phyloP scores from a whole-genome alignment of 2,113 vertebrate species.

The Pao palembangensis region DNA sequence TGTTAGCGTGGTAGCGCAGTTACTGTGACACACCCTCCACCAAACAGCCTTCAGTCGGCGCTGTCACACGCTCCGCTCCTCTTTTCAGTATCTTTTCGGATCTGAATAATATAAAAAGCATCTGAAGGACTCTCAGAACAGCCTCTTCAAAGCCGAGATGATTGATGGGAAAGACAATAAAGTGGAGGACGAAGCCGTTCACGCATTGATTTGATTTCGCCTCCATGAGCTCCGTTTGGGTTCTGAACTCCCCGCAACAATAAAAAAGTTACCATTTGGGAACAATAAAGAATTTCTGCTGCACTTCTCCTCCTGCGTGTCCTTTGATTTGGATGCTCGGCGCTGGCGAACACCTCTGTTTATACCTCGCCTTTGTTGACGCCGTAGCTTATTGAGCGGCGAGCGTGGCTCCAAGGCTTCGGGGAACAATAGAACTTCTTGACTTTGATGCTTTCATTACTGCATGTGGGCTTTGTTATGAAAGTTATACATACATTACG shows the following conservation, averaged over 20 bases:
- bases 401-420: slow-evolving; percentile 55
- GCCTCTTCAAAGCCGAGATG: slow-evolving; percentile 36
- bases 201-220: slow-evolving; percentile 49
- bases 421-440: slow-evolving; percentile 57
- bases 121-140: slow-evolving; percentile 18
- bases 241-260: slow-evolving; percentile 58
- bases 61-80: slow-evolving; percentile 39
- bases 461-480: slow-evolving; percentile 56
- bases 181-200: slow-evolving; percentile 33
- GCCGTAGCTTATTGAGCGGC: slow-evolving; percentile 68
- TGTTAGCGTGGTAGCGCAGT: not conserved
- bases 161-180: slow-evolving; percentile 54
- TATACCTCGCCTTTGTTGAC: slow-evolving; percentile 68
- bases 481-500: slow-evolving; percentile 63
- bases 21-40: slow-evolving; percentile 28
- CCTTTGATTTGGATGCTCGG: slow-evolving; percentile 61
- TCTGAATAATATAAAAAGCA: slow-evolving; percentile 16
- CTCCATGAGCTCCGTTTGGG: slow-evolving; percentile 48
- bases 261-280: slow-evolving; percentile 50
- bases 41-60: slow-evolving; percentile 17
- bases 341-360: slow-evolving; percentile 52
- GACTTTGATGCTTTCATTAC: slow-evolving; percentile 70
- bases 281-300: slow-evolving; percentile 57
- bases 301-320: slow-evolving; percentile 55
- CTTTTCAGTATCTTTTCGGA: not conserved